Base-by-base conservation (phyloP, 2,888 invertebrate genomes). In the Leptinotarsa juncta region DNA sequence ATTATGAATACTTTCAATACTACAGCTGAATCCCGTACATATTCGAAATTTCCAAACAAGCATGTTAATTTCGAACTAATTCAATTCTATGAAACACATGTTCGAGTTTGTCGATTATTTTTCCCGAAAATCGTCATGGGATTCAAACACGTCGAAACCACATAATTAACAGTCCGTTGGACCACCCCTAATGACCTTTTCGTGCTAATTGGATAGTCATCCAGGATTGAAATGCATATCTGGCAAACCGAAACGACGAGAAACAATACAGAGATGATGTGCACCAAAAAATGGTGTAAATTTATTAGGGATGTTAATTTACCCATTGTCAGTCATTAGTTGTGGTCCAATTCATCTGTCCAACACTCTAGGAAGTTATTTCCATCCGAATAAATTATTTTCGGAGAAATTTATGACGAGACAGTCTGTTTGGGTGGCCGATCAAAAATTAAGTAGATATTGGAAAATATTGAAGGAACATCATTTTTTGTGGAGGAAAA, bases 141-240 rank as follows among this genome's bases (percentile, higher is more conserved):
- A 62, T 62, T n/a, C n/a, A 32, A 62, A 62, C 12, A 62, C 62
- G 62, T 26, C 62, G n/a, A 62, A 62, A 62, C 32, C 62, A 62
- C 42, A 62, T 62, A 32, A 62, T 62, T 62, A 62, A 62, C 62
- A 62, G 62, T 5, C 32, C 62, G 18, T 60, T 49, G 57, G 69
- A 69, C 69, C 69, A 69, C 69, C 57, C 69, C 57, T 69, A 69
- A 69, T 69, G 69, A 69, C 69, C 57, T 20, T 57, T 60, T 49
- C 57, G 57, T 69, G 69, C 69, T 69, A 69, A 69, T 69, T 69
- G 62, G 57, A 60, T 69, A 69, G 69, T 23, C 69, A 69, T 48
- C 69, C 57, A 69, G 48, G 48, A 57, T 57, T 32, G 32, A 32
- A 32, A 32, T 42, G 57, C 48, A 26, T 23, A 57, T 57, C 60